phyloP scores from a whole-genome alignment of 2,888 invertebrate genomes.

The Limnephilus auricula region DNA sequence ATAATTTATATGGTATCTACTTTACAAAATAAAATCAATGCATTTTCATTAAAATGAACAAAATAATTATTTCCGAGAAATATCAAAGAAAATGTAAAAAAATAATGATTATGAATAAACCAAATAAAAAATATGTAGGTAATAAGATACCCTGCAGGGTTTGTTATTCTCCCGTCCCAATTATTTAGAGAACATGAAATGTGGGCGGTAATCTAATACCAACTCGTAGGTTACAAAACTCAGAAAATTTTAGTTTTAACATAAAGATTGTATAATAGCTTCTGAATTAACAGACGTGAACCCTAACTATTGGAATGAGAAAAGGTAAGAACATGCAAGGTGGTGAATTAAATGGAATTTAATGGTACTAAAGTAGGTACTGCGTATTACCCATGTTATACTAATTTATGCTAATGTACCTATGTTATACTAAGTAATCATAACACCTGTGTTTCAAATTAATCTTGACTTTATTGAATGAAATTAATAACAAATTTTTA shows the following conservation, averaged over 20 bases:
- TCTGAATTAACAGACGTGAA: background rate
- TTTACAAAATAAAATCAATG: background rate
- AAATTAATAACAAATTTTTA: too few species aligned
- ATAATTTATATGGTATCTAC: background rate
- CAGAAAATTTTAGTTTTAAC: background rate
- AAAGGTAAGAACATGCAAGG: too few species aligned
- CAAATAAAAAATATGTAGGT: background rate
- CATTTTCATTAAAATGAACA: background rate
- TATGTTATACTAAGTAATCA: background rate
- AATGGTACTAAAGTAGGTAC: background rate
- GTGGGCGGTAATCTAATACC: background rate
- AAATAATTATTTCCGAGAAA: background rate
- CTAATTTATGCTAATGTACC: too few species aligned
- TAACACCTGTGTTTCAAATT: background rate
- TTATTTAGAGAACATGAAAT: background rate
- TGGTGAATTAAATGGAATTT: too few species aligned
- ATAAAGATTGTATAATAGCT: background rate
- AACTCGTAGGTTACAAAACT: background rate
- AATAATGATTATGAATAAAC: constrained; percentile 30
- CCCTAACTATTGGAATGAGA: too few species aligned
- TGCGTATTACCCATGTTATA: background rate
- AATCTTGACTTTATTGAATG: background rate
- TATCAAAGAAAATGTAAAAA: constrained; percentile 11
- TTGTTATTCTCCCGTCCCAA: background rate
- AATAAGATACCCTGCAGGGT: background rate